Conservation (phyloP, 1,140 invertebrate species). For the Vanessa atalanta region DNA sequence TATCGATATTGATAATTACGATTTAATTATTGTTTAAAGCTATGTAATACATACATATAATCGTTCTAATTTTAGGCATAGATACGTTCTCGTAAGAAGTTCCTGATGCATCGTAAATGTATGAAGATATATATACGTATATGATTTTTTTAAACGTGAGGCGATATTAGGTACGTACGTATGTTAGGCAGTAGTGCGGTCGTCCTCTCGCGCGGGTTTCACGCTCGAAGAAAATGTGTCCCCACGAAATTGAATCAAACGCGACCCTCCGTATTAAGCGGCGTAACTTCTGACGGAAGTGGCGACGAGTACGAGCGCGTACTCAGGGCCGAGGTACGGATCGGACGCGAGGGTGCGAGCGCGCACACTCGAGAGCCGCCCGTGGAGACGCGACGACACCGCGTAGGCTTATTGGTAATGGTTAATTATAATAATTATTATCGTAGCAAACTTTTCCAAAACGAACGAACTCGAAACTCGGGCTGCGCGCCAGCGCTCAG, state of each 20-base stretch:
- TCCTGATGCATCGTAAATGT: constrained; percentile 81
- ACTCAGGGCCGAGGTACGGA: constrained; percentile 23
- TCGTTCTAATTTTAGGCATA: constrained; percentile 82
- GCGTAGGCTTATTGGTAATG: constrained; percentile 80
- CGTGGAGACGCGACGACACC: constrained; percentile 77
- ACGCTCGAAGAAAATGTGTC: constrained; percentile 38
- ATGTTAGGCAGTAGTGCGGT: constrained; percentile 79
- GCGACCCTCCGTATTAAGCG: constrained; percentile 41
- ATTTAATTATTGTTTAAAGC: constrained; percentile 82
- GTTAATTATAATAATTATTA: constrained; percentile 80
- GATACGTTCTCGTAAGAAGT: constrained; percentile 82
- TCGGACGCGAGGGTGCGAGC: constrained; percentile 41
- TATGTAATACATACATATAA: constrained; percentile 83
- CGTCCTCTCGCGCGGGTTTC: constrained; percentile 67
- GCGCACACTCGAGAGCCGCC: constrained; percentile 54
- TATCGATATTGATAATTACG: constrained; percentile 82
- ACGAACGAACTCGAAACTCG: constrained; percentile 85
- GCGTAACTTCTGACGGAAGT: constrained; percentile 38
- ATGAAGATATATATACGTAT: constrained; percentile 81
- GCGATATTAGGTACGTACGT: constrained; percentile 76
- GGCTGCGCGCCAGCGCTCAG: constrained; percentile 83
- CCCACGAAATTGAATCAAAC: constrained; percentile 39
- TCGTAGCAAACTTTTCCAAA: constrained; percentile 85
- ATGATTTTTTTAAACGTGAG: constrained; percentile 80
- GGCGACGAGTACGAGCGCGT: constrained; percentile 30